Conservation (phyloP, 2,113 vertebrate genomes). For the Condylura cristata region DNA sequence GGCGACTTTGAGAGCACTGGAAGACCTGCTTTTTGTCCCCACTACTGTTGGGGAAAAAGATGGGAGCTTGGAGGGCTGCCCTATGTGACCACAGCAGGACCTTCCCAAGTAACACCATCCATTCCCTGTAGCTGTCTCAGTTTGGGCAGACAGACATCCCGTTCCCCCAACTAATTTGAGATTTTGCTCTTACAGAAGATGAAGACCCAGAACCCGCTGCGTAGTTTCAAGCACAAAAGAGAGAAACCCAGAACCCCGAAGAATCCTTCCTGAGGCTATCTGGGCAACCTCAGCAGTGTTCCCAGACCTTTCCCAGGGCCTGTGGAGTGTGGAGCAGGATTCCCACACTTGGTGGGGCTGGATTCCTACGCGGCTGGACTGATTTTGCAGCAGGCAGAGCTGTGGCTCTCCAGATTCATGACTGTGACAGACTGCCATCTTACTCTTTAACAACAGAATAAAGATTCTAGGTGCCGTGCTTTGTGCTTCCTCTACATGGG, state of each 20-base stretch:
- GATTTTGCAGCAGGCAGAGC: not conserved
- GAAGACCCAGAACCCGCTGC: conserved; percentile 74
- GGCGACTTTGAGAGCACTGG: not conserved
- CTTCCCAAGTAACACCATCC: too few relatives aligned
- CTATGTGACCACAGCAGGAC: not conserved
- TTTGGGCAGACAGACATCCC: not conserved
- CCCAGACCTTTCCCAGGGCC: accelerated
- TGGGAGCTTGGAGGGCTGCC: not conserved
- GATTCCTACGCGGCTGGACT: not conserved
- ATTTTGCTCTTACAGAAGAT: conserved; percentile 43
- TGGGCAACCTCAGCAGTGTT: not conserved
- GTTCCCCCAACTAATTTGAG: not conserved
- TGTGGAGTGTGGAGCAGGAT: not conserved
- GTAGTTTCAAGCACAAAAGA: conserved; percentile 72
- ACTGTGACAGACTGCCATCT: not conserved
- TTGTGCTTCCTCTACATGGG: not conserved
- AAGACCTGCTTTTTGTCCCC: not conserved
- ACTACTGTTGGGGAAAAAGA: not conserved
- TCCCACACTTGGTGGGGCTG: not conserved
- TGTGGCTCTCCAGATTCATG: not conserved
- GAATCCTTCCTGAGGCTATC: conserved; percentile 11
- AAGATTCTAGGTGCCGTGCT: not conserved
- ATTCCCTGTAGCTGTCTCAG: not conserved
- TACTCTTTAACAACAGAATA: not conserved
- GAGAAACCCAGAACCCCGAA: not conserved